Percentiles rank a stretch among this genome's conserved stretches.
These are phyloP conservation scores for Phoxinus dragarum DNA, from an alignment of 2,797 vertebrate genomes.

Conservation along the genomic window DNA sequence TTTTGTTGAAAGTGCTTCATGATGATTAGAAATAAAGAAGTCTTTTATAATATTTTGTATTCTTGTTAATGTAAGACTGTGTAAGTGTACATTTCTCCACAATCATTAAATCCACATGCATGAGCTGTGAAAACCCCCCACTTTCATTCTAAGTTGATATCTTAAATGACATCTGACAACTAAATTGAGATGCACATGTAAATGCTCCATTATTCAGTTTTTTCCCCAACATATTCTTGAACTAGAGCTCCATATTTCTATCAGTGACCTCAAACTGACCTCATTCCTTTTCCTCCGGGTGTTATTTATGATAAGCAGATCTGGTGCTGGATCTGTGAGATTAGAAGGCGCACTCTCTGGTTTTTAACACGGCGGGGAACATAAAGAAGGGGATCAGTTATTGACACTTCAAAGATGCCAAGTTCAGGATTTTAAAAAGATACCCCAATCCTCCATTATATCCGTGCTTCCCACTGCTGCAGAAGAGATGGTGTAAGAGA, in stretches of 20 bases:
- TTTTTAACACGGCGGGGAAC: constrained; percentile 70
- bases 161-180: background rate
- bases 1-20: constrained; percentile 71
- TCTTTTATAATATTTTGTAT: constrained; percentile 70
- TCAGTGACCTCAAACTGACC: constrained; percentile 73
- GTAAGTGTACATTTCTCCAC: background rate
- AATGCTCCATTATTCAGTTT: background rate
- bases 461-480: background rate
- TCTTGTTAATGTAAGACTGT: constrained; percentile 21
- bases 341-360: constrained; percentile 70
- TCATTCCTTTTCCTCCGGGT: constrained; percentile 65
- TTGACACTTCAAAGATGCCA: constrained; percentile 61
- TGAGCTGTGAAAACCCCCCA: background rate
- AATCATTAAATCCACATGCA: background rate
- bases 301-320: constrained; percentile 76
- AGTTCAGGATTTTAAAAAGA: constrained; percentile 65
- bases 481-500: background rate
- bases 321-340: constrained; percentile 67
- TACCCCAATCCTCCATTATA: background rate
- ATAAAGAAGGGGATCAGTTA: constrained; percentile 67
- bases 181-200: background rate
- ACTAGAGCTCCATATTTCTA: background rate
- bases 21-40: constrained; percentile 82
- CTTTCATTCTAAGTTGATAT: background rate
- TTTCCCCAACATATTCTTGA: background rate